Conservation (phyloP, 2,888 invertebrate genomes). For the Maniola hyperantus region DNA sequence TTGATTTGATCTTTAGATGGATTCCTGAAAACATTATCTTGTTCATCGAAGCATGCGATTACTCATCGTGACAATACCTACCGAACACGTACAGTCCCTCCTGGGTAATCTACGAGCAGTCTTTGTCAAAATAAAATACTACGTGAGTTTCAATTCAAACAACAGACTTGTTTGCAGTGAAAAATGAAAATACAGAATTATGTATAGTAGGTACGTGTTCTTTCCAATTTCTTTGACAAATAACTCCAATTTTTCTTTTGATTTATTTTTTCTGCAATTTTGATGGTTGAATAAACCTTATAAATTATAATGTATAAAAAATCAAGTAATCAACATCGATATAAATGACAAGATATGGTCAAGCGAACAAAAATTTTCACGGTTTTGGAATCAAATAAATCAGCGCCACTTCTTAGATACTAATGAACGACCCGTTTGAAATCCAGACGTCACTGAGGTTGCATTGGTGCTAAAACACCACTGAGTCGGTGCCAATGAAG, state of each 20-base stretch:
- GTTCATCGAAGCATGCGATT: conserved; percentile 1
- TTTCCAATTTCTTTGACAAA: neutral
- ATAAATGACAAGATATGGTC: too few species aligned
- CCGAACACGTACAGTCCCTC: neutral
- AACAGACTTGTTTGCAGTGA: neutral
- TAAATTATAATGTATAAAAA: too few species aligned
- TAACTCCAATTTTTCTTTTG: neutral
- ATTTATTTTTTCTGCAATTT: neutral
- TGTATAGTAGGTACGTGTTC: neutral
- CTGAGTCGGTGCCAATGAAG: too few species aligned
- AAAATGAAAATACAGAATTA: neutral
- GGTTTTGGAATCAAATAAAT: too few species aligned
- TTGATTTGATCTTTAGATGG: neutral
- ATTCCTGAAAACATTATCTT: neutral
- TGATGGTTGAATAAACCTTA: too few species aligned
- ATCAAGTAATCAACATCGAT: too few species aligned
- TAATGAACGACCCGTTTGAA: too few species aligned
- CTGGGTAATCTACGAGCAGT: neutral
- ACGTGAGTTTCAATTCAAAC: neutral
- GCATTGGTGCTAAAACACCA: too few species aligned
- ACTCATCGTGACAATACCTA: neutral
- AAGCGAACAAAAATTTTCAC: too few species aligned
- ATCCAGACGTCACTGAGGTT: too few species aligned
- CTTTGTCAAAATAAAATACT: conserved; percentile 2
- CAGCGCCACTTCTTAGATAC: too few species aligned